Conservation (phyloP, 2,113 vertebrate genomes). For the Gracilinanus agilis region DNA sequence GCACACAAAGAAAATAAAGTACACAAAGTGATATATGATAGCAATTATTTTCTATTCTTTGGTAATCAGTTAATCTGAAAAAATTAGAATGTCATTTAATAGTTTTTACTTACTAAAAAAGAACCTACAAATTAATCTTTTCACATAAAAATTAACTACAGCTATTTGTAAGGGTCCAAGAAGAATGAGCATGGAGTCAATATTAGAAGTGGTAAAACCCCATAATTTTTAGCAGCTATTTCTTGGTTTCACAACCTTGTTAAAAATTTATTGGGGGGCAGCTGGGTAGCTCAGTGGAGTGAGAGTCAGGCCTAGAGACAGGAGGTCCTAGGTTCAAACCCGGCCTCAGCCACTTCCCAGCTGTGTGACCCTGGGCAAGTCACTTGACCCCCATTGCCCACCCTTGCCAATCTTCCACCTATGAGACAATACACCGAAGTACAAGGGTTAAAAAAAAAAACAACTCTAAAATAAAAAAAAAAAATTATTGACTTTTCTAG, state of each 20-base stretch:
- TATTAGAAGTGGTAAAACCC: constrained; percentile 31
- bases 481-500: constrained; percentile 16
- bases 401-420: too few relatives aligned
- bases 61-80: constrained; percentile 20
- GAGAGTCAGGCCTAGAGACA: too few relatives aligned
- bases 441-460: too few relatives aligned
- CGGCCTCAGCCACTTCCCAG: too few relatives aligned
- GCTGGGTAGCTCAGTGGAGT: too few relatives aligned
- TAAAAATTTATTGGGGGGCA: too few relatives aligned
- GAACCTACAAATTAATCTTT: constrained; percentile 13
- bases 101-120: background rate
- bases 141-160: constrained; percentile 16
- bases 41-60: background rate
- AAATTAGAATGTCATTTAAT: constrained; percentile 38
- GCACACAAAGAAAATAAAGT: constrained; percentile 26
- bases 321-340: too few relatives aligned
- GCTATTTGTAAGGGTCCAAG: background rate
- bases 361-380: too few relatives aligned
- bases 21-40: constrained; percentile 28
- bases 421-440: too few relatives aligned
- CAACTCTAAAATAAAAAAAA: too few relatives aligned
- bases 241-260: background rate
- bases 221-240: background rate
- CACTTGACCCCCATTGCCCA: too few relatives aligned
- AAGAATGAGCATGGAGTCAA: background rate